Conservation (phyloP, 2,797 vertebrate genomes). For the Helicolenus hilgendorfi region DNA sequence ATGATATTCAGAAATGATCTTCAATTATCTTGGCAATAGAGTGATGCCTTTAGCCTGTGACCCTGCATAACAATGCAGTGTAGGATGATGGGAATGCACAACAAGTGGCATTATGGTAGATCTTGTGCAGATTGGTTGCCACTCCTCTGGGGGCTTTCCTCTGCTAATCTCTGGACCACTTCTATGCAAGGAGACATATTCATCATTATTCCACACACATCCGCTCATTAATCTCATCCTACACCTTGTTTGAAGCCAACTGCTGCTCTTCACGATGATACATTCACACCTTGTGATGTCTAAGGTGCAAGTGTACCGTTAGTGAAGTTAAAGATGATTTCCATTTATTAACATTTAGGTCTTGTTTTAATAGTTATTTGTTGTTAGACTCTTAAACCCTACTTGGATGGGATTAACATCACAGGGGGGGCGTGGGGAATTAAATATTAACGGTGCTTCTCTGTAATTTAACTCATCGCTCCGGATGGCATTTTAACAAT, state of each 20-base stretch:
- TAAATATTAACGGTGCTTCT: background rate
- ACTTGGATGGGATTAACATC: background rate
- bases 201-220: slow-evolving; percentile 32
- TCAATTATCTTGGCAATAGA: slow-evolving; percentile 28
- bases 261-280: background rate
- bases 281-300: background rate
- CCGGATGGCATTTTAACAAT: background rate
- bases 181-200: slow-evolving; percentile 2
- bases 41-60: slow-evolving; percentile 5
- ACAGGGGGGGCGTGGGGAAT: background rate
- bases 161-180: slow-evolving; percentile 14
- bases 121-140: slow-evolving; percentile 24
- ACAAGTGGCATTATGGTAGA: slow-evolving; percentile 27
- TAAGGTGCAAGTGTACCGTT: too few species aligned
- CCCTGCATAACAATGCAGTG: slow-evolving; percentile 30
- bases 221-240: slow-evolving; percentile 7
- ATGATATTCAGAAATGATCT: slow-evolving; percentile 42
- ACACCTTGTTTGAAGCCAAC: background rate
- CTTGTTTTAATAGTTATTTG: background rate
- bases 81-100: slow-evolving; percentile 8
- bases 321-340: background rate
- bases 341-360: background rate
- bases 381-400: too few species aligned
- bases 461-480: background rate
- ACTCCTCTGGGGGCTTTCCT: background rate